Percentiles rank a stretch among this genome's conserved stretches.
These are phyloP conservation scores for Lithophane socia DNA, from an alignment of 2,888 invertebrate genomes.

Conservation along the genomic window DNA sequence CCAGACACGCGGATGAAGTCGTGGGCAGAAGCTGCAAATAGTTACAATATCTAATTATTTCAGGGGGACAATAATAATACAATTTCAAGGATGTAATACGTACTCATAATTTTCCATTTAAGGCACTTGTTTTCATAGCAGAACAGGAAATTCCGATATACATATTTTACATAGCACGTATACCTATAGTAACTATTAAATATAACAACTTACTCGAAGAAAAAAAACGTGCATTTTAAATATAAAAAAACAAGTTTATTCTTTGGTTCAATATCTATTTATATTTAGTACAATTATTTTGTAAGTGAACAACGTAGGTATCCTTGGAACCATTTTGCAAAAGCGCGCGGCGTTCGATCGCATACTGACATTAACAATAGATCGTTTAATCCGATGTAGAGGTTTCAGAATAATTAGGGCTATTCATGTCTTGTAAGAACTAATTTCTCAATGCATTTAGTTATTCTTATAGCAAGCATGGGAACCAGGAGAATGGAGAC, in stretches of 20 bases:
- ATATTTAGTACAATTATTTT: constrained; percentile 34
- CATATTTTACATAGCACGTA: constrained; percentile 9
- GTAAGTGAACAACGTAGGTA: constrained; percentile 31
- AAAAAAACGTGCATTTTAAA: constrained; percentile 5
- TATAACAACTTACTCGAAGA: neutral
- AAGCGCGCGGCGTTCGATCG: constrained; percentile 49
- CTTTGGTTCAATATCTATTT: constrained; percentile 27
- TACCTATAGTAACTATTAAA: neutral
- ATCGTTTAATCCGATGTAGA: constrained; percentile 44
- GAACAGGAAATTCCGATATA: neutral
- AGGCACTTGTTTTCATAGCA: neutral
- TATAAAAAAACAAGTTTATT: neutral
- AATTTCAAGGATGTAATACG: neutral
- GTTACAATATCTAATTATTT: neutral
- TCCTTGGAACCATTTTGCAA: constrained; percentile 63
- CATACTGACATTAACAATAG: constrained; percentile 53
- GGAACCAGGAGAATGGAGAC: neutral
- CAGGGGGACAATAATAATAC: neutral
- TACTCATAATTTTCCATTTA: constrained; percentile 1
- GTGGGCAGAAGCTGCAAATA: neutral
- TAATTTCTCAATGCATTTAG: constrained; percentile 24
- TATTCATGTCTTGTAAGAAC: constrained; percentile 26
- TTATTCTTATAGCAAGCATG: constrained; percentile 2
- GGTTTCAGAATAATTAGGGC: constrained; percentile 47
- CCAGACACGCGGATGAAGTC: neutral